These are phyloP conservation scores for Germaria angustata DNA, from an alignment of 2,888 invertebrate genomes.

Conservation along the genomic window DNA sequence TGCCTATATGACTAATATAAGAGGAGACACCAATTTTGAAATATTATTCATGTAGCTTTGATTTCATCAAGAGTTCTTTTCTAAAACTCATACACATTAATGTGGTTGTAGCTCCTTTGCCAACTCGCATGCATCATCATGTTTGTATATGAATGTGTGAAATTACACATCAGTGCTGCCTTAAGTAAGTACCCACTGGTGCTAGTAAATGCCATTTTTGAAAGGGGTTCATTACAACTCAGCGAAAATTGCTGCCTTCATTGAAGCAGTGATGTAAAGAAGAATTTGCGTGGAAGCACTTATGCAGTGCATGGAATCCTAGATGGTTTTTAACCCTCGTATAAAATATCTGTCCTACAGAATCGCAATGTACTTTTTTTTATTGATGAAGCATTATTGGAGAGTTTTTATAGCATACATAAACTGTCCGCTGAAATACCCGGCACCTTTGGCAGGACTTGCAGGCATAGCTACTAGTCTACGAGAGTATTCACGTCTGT, in stretches of 20 bases:
- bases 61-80: constrained; percentile 23
- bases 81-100: background rate
- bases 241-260: background rate
- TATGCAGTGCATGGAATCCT: background rate
- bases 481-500: too few relatives aligned
- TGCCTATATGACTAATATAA: too few relatives aligned
- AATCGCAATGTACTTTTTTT: background rate
- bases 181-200: constrained; percentile 1
- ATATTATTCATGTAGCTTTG: background rate
- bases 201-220: background rate
- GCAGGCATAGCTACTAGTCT: too few relatives aligned
- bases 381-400: too few relatives aligned
- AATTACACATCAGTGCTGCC: constrained; percentile 5
- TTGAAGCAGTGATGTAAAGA: background rate
- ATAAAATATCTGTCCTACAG: background rate
- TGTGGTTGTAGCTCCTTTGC: background rate
- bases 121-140: background rate
- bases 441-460: too few relatives aligned
- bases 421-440: too few relatives aligned
- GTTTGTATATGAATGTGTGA: background rate
- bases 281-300: background rate
- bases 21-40: too few relatives aligned
- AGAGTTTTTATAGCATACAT: too few relatives aligned
- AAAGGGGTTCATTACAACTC: background rate
- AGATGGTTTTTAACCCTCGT: background rate